These are phyloP conservation scores for Lucilia sericata DNA, from an alignment of 1,140 invertebrate species.

Conservation along the genomic window DNA sequence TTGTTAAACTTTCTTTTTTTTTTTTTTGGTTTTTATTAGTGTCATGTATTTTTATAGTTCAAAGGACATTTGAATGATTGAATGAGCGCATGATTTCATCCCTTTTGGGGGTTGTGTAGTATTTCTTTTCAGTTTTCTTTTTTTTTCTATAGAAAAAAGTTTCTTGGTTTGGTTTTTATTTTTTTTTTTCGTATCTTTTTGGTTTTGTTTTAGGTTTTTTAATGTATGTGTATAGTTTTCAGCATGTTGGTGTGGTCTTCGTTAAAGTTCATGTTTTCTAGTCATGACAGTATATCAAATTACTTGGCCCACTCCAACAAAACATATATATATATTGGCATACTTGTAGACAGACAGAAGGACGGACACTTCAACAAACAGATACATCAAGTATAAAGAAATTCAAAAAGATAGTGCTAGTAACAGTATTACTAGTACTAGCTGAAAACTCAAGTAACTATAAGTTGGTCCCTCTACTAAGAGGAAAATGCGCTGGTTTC, in stretches of 20 bases:
- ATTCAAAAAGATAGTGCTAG: too few relatives aligned
- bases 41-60: slow-evolving; percentile 68
- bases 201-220: background rate
- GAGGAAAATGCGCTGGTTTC: too few relatives aligned
- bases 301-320: slow-evolving; percentile 18
- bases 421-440: background rate
- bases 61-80: slow-evolving; percentile 69
- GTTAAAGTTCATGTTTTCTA: slow-evolving; percentile 39
- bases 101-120: slow-evolving; percentile 55
- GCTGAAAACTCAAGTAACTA: background rate
- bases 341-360: too few relatives aligned
- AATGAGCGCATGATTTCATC: slow-evolving; percentile 68
- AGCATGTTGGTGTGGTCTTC: slow-evolving; percentile 28
- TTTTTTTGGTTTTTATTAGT: slow-evolving; percentile 62
- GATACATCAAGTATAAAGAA: too few relatives aligned
- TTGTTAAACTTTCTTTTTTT: background rate
- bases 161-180: background rate
- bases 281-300: slow-evolving; percentile 45
- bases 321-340: background rate
- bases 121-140: slow-evolving; percentile 5
- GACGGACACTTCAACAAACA: too few relatives aligned
- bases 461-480: too few relatives aligned
- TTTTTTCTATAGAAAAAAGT: background rate
- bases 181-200: background rate
- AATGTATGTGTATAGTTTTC: background rate